Evolutionary conservation across 2,113 vertebrate species (phyloP).

Genomic region (Jaculus jaculus): DNA sequence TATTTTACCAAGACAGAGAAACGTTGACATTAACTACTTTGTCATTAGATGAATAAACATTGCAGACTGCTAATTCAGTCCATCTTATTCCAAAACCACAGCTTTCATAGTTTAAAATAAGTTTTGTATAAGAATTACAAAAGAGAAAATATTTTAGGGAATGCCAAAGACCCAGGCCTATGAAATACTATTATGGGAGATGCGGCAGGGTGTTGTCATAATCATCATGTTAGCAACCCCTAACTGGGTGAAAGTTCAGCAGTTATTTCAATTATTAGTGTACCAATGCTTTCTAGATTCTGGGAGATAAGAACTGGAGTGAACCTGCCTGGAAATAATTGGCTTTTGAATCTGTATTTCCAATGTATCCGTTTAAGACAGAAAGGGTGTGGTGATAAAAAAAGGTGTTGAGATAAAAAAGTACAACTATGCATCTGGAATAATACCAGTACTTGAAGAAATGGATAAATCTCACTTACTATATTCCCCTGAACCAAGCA

Average conservation of each 20-base stretch:
- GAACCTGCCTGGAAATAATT: neutral
- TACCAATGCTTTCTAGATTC: neutral
- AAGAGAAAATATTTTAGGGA: neutral
- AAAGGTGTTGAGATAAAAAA: neutral
- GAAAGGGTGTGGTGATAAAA: neutral
- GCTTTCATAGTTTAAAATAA: neutral
- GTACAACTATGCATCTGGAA: neutral
- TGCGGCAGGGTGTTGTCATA: neutral
- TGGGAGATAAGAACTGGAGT: neutral
- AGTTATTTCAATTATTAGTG: neutral
- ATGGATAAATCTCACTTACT: neutral
- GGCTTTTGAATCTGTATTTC: neutral
- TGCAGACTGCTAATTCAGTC: neutral
- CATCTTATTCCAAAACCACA: neutral
- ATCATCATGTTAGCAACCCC: neutral
- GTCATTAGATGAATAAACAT: neutral
- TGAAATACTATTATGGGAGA: neutral
- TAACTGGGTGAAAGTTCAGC: neutral
- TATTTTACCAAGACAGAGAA: neutral
- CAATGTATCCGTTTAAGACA: neutral
- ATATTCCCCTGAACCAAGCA: neutral
- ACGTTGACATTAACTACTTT: neutral
- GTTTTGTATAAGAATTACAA: neutral
- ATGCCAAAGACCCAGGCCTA: neutral
- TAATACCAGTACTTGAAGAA: neutral